These are phyloP conservation scores for Sarcophaga variegata DNA, from an alignment of 2,888 invertebrate genomes.

Conservation along the genomic window DNA sequence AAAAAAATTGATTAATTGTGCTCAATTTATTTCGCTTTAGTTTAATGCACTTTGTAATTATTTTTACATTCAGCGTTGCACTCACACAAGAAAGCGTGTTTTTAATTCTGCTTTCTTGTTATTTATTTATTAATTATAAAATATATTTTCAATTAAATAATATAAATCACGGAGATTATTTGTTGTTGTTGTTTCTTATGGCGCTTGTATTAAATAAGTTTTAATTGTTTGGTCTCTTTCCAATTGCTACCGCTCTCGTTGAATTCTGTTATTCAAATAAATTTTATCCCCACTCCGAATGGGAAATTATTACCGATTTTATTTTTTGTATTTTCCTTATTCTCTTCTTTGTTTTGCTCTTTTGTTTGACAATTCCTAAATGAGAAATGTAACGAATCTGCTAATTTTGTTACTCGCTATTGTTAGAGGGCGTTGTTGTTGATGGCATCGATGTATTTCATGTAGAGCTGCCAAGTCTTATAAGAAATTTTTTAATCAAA, in stretches of 20 bases:
- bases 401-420: background rate
- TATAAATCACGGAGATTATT: constrained; percentile 11
- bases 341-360: constrained; percentile 60
- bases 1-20: background rate
- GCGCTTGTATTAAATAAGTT: constrained; percentile 9
- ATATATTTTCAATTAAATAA: constrained; percentile 31
- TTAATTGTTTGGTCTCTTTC: constrained; percentile 14
- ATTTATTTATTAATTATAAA: background rate
- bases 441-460: background rate
- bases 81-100: constrained; percentile 15
- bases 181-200: background rate
- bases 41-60: constrained; percentile 26
- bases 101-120: constrained; percentile 1
- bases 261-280: constrained; percentile 56
- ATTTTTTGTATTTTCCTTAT: constrained; percentile 44
- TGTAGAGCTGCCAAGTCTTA: background rate
- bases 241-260: constrained; percentile 44
- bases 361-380: constrained; percentile 36
- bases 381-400: background rate
- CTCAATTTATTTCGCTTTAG: constrained; percentile 8
- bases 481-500: background rate
- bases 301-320: constrained; percentile 33
- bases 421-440: background rate
- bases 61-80: constrained; percentile 8
- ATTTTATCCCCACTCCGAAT: constrained; percentile 58